Percentiles rank a stretch among this genome's conserved stretches.
Evolutionary conservation across 35 echinoderm and acorn worm genomes (phyloP).

Genomic region (Stichopus chloronotus): DNA sequence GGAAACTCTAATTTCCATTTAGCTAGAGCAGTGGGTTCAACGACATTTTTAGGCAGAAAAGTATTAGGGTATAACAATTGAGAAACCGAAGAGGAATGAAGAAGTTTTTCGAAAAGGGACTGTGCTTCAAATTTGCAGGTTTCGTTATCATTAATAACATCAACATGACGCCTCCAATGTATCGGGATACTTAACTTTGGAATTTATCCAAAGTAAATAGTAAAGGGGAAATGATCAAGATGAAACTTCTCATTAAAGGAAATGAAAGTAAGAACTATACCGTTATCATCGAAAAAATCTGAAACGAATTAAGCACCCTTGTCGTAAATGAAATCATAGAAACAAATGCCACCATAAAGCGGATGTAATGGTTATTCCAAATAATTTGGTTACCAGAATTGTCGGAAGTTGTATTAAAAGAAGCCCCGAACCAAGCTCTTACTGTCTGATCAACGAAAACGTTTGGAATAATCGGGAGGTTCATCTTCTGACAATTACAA

Average conservation of each 20-base stretch:
- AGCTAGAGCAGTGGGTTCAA: not conserved
- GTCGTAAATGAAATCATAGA: not conserved
- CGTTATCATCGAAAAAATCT: not conserved
- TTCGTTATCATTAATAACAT: not conserved
- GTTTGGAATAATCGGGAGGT: not conserved
- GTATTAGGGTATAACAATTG: not conserved
- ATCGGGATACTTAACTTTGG: not conserved
- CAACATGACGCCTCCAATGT: not conserved
- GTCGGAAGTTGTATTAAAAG: not conserved
- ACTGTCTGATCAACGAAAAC: not conserved
- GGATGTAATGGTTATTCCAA: not conserved
- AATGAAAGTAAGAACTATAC: not conserved
- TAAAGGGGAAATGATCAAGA: not conserved
- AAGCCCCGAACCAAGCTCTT: not conserved
- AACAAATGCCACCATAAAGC: not conserved
- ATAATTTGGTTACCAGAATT: not conserved
- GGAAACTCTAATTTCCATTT: not conserved
- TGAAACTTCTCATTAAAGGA: not conserved
- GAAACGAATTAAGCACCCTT: not conserved
- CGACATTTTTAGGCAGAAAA: not conserved
- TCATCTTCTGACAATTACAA: not conserved
- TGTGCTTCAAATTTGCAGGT: not conserved
- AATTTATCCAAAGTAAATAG: not conserved
- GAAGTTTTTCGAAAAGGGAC: not conserved
- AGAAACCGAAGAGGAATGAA: not conserved